Conservation (phyloP, 2,888 invertebrate species). For the Pollenia labialis region DNA sequence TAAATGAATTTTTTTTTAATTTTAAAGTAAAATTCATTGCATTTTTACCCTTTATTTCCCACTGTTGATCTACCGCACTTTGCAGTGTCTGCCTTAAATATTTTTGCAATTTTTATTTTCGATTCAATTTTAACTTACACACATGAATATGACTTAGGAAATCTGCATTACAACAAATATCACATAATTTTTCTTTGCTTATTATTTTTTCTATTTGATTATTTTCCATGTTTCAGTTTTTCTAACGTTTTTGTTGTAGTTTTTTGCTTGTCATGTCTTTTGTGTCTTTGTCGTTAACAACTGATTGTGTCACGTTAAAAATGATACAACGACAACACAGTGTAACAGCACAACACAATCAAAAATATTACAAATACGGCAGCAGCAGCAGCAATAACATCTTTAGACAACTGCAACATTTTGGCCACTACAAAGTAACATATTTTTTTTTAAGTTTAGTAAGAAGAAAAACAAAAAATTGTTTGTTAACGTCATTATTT, state of each 20-base stretch:
- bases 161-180: conserved; percentile 45
- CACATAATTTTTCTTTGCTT: conserved; percentile 56
- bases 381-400: conserved; percentile 27
- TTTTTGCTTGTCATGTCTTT: conserved; percentile 50
- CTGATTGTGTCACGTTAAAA: conserved; percentile 71
- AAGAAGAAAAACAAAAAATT: conserved; percentile 25
- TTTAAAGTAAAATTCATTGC: too few species aligned
- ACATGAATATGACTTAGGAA: conserved; percentile 20
- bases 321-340: conserved; percentile 58
- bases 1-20: too few species aligned
- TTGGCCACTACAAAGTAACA: conserved; percentile 43
- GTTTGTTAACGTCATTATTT: conserved; percentile 69
- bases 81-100: neutral
- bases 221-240: conserved; percentile 62
- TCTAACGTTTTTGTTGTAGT: conserved; percentile 21
- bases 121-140: neutral
- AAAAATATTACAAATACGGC: conserved; percentile 37
- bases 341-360: conserved; percentile 15
- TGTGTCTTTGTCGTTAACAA: conserved; percentile 64
- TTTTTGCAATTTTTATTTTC: neutral
- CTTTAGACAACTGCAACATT: conserved; percentile 15
- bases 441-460: neutral
- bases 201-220: conserved; percentile 30
- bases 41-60: too few species aligned
- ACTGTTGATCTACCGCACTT: neutral